Evolutionary conservation across 2,113 vertebrate genomes (phyloP).

Genomic region (Arothron firmamentum): DNA sequence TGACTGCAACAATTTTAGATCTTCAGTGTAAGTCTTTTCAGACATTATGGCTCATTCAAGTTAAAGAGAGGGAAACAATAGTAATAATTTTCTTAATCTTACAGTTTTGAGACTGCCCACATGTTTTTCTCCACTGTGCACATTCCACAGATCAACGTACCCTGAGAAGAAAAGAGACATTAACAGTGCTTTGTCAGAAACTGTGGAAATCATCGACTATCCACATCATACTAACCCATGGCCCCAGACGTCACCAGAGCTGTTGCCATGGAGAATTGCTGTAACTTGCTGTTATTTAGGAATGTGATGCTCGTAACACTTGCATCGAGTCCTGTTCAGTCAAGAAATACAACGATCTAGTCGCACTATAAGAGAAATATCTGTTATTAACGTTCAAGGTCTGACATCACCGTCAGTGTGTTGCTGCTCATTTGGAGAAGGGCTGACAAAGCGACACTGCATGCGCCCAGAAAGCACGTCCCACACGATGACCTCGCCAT

Average conservation of each 20-base stretch:
- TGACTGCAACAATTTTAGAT: background rate
- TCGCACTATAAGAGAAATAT: background rate
- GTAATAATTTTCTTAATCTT: slow-evolving; percentile 41
- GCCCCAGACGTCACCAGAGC: slow-evolving; percentile 67
- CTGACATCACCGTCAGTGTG: slow-evolving; percentile 43
- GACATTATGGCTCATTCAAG: no score
- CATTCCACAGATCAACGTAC: slow-evolving; percentile 73
- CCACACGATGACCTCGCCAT: slow-evolving; percentile 77
- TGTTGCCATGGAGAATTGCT: slow-evolving; percentile 42
- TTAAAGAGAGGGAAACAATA: slow-evolving; percentile 9
- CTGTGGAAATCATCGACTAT: background rate
- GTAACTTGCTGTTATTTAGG: slow-evolving; percentile 49
- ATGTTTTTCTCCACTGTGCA: slow-evolving; percentile 52
- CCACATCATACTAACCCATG: slow-evolving; percentile 52
- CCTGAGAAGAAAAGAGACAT: slow-evolving; percentile 43
- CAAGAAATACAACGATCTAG: background rate
- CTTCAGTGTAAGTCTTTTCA: background rate
- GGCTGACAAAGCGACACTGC: slow-evolving; percentile 55
- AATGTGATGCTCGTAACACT: slow-evolving; percentile 68
- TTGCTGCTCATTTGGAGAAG: slow-evolving; percentile 8
- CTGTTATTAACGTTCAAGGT: background rate
- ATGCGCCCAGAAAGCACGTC: slow-evolving; percentile 70
- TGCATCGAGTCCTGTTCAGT: slow-evolving; percentile 46
- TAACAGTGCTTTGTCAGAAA: slow-evolving; percentile 9
- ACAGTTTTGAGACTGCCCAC: slow-evolving; percentile 73